Base-by-base conservation (phyloP, 2,888 invertebrate species). In the Dasysyrphus albostriatus region DNA sequence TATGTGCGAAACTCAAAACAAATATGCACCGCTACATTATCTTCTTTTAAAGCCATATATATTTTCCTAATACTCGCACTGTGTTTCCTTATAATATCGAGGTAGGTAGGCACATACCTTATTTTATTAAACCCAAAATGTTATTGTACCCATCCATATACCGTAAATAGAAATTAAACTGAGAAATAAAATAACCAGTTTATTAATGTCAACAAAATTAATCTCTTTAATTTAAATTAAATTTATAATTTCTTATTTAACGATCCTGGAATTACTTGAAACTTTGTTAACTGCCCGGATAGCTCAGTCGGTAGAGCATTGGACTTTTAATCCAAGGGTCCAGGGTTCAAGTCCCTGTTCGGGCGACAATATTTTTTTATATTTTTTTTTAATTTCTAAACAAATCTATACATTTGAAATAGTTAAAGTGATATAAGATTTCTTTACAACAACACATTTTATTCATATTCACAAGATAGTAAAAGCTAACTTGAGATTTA, bases 241-340 rank as follows among this genome's bases (percentile, higher is more conserved):
- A 24, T 24, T 47, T 16, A 47, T 8, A n/a, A 8, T 47, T 8
- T 9, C 3, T 54, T 54, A 54, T 24, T 54, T 29, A 24, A 54
- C 3, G 7, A 29, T 24, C 3, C 7, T 29, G 6, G 2, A 24
- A 54, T 2, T 24, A 7, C 1, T 24, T 12, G 3, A 5, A 29
- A 14, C 14, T 24, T 29, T 54, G 1, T 1, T 3, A 29, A 54
- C 51, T 14, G 83, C 83, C 75, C 75, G 83, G 75, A 80, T 83
- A 83, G 83, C 83, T 83, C 83, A 83, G 83, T 75, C 83, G 83
- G 83, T 83, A 83, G 83, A 83, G 83, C 83, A 83, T 83, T 83
- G 83, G 83, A 83, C 83, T 83, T 83, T 83, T 83, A 83, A 83
- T 83, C 83, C 83, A 83, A 83, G 83, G 83, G 83, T 83, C 83